Evolutionary conservation across 1,140 invertebrate genomes (phyloP).

Genomic region (Penaeus indicus): DNA sequence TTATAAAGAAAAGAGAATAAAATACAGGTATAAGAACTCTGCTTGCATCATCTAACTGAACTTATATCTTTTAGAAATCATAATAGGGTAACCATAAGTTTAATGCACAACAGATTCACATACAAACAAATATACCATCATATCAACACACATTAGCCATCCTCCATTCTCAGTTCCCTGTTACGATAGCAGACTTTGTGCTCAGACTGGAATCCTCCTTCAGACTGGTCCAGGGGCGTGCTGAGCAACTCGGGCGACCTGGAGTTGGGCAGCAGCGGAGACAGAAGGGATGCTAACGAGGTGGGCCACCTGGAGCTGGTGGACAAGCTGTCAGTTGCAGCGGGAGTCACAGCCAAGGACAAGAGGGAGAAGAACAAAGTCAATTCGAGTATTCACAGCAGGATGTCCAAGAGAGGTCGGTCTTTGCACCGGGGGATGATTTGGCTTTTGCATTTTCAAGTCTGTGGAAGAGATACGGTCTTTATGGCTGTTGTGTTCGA

Average conservation of each 20-base stretch:
- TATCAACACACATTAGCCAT: no score
- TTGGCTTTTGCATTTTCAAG: background rate
- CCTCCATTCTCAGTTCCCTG: no score
- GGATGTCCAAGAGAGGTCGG: constrained; percentile 42
- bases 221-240: constrained; percentile 57
- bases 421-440: background rate
- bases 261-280: constrained; percentile 22
- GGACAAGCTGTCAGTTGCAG: constrained; percentile 55
- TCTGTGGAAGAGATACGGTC: no score
- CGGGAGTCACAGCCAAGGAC: constrained; percentile 52
- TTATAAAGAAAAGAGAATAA: no score
- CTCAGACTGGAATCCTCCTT: background rate
- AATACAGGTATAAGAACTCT: no score
- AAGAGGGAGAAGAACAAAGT: constrained; percentile 57
- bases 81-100: no score
- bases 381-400: constrained; percentile 33
- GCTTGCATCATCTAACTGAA: no score
- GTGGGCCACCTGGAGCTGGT: constrained; percentile 50
- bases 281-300: constrained; percentile 45
- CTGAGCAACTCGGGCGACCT: constrained; percentile 29
- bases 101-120: no score
- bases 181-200: no score
- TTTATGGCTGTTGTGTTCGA: no score
- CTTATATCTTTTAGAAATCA: no score
- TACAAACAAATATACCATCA: no score